Evolutionary conservation across 2,797 vertebrate genomes (phyloP).

Genomic region (Spizella passerina): DNA sequence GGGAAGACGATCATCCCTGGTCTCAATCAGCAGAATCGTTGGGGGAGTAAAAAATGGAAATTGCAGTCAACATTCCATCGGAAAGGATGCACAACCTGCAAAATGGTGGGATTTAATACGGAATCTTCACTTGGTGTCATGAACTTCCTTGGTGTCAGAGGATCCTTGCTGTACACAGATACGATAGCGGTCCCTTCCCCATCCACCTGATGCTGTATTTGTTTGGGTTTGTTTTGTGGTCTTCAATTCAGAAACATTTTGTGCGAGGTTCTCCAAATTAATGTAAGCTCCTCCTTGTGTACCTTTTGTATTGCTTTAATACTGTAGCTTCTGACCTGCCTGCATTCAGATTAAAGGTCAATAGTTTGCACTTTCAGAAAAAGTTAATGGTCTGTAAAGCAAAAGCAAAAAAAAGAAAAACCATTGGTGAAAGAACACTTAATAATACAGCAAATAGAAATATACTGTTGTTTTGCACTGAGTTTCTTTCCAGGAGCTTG

Average conservation of each 20-base stretch:
- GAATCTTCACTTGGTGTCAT: conserved; percentile 5
- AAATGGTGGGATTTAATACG: background rate
- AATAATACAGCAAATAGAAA: background rate
- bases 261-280: conserved; percentile 18
- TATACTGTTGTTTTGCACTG: background rate
- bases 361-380: conserved; percentile 35
- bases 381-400: background rate
- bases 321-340: conserved; percentile 49
- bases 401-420: background rate
- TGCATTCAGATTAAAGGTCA: conserved; percentile 19
- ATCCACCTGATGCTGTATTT: conserved; percentile 45
- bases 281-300: conserved; percentile 36
- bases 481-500: conserved; percentile 40
- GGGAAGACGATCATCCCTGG: background rate
- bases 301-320: conserved; percentile 53
- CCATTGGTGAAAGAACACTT: background rate
- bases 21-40: background rate
- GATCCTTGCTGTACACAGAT: background rate
- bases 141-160: conserved; percentile 22
- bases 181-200: background rate
- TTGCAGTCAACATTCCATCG: conserved; percentile 53
- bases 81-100: conserved; percentile 30
- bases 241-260: conserved; percentile 31
- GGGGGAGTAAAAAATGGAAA: conserved; percentile 5
- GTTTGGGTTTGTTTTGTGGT: conserved; percentile 57